These are phyloP conservation scores for Mystacornis crossleyi DNA, from an alignment of 2,113 vertebrate species.

Conservation along the genomic window DNA sequence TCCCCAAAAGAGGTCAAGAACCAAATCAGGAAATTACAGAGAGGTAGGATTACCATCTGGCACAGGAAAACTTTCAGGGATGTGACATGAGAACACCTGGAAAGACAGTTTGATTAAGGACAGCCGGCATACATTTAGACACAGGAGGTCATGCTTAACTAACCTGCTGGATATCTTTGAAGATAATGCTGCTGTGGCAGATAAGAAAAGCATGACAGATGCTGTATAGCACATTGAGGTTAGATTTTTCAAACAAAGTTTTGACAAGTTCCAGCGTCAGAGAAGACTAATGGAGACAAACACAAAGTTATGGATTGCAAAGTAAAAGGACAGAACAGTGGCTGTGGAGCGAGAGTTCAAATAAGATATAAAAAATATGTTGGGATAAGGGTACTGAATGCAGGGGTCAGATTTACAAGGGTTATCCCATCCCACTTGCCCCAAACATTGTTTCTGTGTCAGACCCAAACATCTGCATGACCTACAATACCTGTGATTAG, in stretches of 20 bases:
- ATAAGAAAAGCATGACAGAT: constrained; percentile 49
- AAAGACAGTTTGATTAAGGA: constrained; percentile 58
- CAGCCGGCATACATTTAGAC: constrained; percentile 17
- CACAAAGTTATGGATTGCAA: not conserved
- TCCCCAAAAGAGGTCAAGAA: not conserved
- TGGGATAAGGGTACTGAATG: not conserved
- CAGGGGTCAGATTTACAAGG: not conserved
- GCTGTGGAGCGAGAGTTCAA: not conserved
- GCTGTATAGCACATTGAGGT: not conserved
- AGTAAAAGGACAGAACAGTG: not conserved
- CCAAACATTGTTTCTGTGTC: not conserved
- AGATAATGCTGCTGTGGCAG: constrained; percentile 19
- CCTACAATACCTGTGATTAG: not conserved
- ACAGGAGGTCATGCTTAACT: constrained; percentile 60
- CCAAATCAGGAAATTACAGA: constrained; percentile 29
- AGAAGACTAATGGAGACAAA: constrained; percentile 13
- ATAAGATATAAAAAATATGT: not conserved
- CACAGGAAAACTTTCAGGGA: constrained; percentile 13
- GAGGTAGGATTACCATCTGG: constrained; percentile 40
- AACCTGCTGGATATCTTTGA: constrained; percentile 58
- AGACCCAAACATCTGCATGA: not conserved
- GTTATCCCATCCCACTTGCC: not conserved
- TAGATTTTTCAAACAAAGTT: constrained; percentile 40
- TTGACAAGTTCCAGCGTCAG: not conserved
- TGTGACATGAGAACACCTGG: constrained; percentile 46